Evolutionary conservation across 2,113 vertebrate species (phyloP), one percentile per base, ranked within the genome.

Genomic region (Hippocampus zosterae): DNA sequence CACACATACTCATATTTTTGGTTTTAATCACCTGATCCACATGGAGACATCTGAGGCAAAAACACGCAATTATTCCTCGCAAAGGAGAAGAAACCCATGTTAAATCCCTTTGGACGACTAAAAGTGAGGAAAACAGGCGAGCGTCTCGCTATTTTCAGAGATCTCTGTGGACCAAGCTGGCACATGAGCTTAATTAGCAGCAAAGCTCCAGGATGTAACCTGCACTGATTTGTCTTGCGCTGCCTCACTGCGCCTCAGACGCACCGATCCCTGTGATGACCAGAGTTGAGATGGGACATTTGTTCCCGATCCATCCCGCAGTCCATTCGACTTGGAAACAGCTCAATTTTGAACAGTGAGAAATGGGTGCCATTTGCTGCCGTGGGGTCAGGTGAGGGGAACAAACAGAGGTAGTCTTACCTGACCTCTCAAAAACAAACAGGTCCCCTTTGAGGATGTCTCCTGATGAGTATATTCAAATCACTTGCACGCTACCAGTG

Each of bases 121-220:
- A 81, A 80, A 79, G 71, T 71, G 73, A 70, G 55, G 73, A 80
- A 84, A 85, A 84, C 81, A 81, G 83, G 77, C 72, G 37, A 70
- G 83, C 12, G 46, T 76, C 77, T 84, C 73, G 70, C 86, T 89
- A 90, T 90, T 90, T 89, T 84, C 85, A 85, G 87, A 90, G 79
- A 69, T 80, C 88, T 88, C 89, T 65, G 48, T 44, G 82, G 87
- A 88, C 74, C 67, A 74, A 63, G 80, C 80, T 63, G 48, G 19
- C 77, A 75, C 41, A 76, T 75, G 70, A 59, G 61, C 67, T 52
- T 55, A 67, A 67, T 67, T 53, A 53, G 66, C 66, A 19, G n/a
- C 18, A 21, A 41, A 68, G 50, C 67, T 53, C 16, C 7, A 53
- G 29, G 44, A 67, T 16, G 64, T 44, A 48, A 29, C 42, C 18